Percentiles rank a stretch among this genome's conserved stretches.
phyloP scores from a whole-genome alignment of 2,888 invertebrate species.

The Hypolimnas misippus region DNA sequence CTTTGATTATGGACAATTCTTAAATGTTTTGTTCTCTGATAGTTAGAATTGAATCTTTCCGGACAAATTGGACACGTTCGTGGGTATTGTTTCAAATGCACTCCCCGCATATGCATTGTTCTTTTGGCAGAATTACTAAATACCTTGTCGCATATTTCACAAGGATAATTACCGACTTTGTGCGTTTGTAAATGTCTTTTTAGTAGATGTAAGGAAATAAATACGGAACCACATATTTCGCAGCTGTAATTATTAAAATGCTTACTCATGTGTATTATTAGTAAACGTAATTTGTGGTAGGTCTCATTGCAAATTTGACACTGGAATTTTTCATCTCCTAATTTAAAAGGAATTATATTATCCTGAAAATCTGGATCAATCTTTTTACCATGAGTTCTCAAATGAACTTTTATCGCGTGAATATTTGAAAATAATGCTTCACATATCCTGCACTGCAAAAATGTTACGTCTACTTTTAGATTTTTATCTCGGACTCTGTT shows the following conservation, averaged over 20 bases:
- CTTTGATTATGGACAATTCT: slow-evolving; percentile 64
- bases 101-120: slow-evolving; percentile 59
- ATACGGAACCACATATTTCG: slow-evolving; percentile 67
- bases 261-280: slow-evolving; percentile 72
- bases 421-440: slow-evolving; percentile 48
- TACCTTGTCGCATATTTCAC: slow-evolving; percentile 67
- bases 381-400: slow-evolving; percentile 59
- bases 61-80: slow-evolving; percentile 69
- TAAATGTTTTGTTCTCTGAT: slow-evolving; percentile 68
- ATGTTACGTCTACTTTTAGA: slow-evolving; percentile 66
- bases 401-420: slow-evolving; percentile 58
- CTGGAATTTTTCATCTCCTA: slow-evolving; percentile 56
- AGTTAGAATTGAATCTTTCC: slow-evolving; percentile 68
- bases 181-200: slow-evolving; percentile 64
- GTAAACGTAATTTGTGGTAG: slow-evolving; percentile 59
- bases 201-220: slow-evolving; percentile 58
- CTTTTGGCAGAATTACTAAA: slow-evolving; percentile 65
- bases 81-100: slow-evolving; percentile 62
- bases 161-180: slow-evolving; percentile 63
- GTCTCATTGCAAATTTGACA: slow-evolving; percentile 66
- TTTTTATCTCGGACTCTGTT: slow-evolving; percentile 59
- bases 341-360: slow-evolving; percentile 68
- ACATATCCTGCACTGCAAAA: slow-evolving; percentile 66
- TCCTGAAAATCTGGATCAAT: slow-evolving; percentile 57
- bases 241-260: slow-evolving; percentile 73